Conservation (phyloP, 1,140 invertebrate genomes). For the Leguminivora glycinivorella region DNA sequence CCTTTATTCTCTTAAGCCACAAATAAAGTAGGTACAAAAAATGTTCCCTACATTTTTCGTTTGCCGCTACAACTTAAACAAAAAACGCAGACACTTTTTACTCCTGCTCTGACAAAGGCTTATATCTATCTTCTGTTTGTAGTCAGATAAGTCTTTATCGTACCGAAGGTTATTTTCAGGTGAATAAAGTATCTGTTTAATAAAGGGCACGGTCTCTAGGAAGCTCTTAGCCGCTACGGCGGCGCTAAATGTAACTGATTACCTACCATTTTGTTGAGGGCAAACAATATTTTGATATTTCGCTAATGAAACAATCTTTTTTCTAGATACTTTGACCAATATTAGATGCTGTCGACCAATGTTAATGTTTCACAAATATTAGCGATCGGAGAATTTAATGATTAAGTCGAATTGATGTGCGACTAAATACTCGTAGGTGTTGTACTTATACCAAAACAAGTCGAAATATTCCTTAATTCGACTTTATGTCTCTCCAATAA, state of each 20-base stretch:
- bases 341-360: no score
- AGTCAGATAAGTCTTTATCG: background rate
- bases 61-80: background rate
- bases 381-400: no score
- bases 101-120: background rate
- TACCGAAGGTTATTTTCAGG: background rate
- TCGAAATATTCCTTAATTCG: no score
- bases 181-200: constrained; percentile 4
- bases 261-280: background rate
- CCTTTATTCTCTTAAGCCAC: background rate
- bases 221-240: constrained; percentile 4
- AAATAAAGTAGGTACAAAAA: background rate
- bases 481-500: no score
- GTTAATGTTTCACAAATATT: no score
- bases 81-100: background rate
- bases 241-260: background rate
- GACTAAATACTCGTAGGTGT: no score
- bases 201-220: background rate
- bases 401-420: no score
- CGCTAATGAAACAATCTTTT: no score
- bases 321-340: no score
- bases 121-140: background rate
- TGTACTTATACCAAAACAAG: no score
- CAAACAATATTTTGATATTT: background rate
- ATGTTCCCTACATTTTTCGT: background rate